These are phyloP conservation scores for Oscheius onirici DNA, from an alignment of 2,888 invertebrate genomes.

Conservation along the genomic window DNA sequence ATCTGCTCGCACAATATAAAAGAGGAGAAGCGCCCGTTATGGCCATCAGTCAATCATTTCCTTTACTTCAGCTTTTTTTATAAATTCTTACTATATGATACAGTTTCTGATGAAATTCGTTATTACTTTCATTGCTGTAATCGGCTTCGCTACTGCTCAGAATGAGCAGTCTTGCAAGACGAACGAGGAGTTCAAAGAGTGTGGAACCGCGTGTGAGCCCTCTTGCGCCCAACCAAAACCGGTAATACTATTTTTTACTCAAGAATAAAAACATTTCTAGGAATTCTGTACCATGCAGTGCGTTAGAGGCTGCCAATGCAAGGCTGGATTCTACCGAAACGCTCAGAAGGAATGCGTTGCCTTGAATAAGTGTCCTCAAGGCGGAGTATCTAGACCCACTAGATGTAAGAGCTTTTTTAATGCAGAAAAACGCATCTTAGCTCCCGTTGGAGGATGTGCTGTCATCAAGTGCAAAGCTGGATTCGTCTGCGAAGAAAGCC, in stretches of 20 bases:
- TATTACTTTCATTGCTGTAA: neutral
- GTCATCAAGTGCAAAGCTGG: neutral
- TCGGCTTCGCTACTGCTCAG: neutral
- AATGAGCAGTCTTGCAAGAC: neutral
- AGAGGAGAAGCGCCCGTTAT: neutral
- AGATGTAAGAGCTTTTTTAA: neutral
- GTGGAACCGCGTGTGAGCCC: conserved; percentile 26
- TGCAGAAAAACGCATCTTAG: neutral
- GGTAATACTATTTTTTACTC: neutral
- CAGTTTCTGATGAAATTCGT: conserved; percentile 11
- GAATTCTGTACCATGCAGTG: conserved; percentile 14
- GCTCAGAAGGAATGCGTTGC: neutral
- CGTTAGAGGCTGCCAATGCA: conserved; percentile 21
- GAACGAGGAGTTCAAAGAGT: conserved; percentile 18
- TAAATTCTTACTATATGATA: neutral
- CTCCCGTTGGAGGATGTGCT: neutral
- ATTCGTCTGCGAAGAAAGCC: neutral
- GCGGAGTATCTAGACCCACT: neutral
- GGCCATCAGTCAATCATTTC: neutral
- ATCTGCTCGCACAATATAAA: conserved; percentile 4
- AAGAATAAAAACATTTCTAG: neutral
- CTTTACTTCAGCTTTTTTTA: neutral
- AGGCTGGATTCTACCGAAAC: conserved; percentile 16
- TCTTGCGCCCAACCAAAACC: conserved; percentile 8
- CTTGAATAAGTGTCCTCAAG: too few species aligned